Percentiles rank a stretch among this genome's conserved stretches.
Evolutionary conservation across 2,888 invertebrate species (phyloP).

Genomic region (Amphipoea lucens): DNA sequence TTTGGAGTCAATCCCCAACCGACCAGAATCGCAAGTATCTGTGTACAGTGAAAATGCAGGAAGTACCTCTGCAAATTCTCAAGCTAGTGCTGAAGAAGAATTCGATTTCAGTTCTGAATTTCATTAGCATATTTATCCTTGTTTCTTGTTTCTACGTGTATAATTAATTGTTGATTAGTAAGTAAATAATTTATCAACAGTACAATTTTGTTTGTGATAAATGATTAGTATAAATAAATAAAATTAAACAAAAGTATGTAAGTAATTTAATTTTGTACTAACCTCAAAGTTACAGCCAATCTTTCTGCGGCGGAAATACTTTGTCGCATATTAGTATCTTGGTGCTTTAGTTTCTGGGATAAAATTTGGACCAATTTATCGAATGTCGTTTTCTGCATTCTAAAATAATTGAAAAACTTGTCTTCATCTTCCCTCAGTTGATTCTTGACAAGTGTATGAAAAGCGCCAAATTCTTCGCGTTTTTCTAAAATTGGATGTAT

Average conservation of each 20-base stretch:
- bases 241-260: conserved; percentile 56
- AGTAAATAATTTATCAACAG: not conserved
- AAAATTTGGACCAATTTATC: conserved; percentile 36
- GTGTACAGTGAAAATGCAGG: not conserved
- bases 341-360: conserved; percentile 44
- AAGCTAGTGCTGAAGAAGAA: conserved; percentile 28
- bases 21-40: conserved; percentile 12
- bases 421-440: conserved; percentile 53
- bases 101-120: conserved; percentile 12
- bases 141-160: conserved; percentile 11
- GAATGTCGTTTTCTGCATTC: conserved; percentile 36
- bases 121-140: conserved; percentile 4
- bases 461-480: conserved; percentile 50
- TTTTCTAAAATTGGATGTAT: conserved; percentile 59
- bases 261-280: conserved; percentile 59
- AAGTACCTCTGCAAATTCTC: conserved; percentile 13
- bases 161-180: conserved; percentile 11
- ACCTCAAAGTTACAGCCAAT: conserved; percentile 63
- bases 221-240: conserved; percentile 47
- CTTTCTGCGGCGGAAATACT: conserved; percentile 62
- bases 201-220: conserved; percentile 15
- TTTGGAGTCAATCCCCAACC: conserved; percentile 14
- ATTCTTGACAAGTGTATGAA: conserved; percentile 58
- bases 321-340: conserved; percentile 58
- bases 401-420: conserved; percentile 55